Base-by-base conservation (phyloP, 2,888 invertebrate species). In the Tromatobia lineatoria region DNA sequence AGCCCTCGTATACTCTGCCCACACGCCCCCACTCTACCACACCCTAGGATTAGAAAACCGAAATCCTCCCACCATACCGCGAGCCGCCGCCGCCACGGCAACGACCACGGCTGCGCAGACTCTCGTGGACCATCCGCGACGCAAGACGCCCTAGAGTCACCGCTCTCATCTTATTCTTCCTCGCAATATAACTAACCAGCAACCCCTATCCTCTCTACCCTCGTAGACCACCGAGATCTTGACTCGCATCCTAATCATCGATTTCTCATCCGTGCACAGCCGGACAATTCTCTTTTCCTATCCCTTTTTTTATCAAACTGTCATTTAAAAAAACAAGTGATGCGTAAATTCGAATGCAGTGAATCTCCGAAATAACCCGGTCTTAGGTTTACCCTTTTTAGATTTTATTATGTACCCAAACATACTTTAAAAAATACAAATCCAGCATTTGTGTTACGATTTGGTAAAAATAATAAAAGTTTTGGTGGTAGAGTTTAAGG, bases 31-130 rank as follows among this genome's bases (percentile, higher is more conserved):
- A 84, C 87, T 87, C 80, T 88, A 91, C 91, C 91, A 91, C 92
- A 92, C 91, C 93, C 91, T 88, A 87, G 91, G 91, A 91, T 92
- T 91, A 91, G 83, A 85, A 91, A 93, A 91, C 90, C 89, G 85
- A 91, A 92, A 91, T 90, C 88, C 90, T 87, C 85, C 89, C 86
- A 89, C 88, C 84, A 77, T 76, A 74, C 79, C 64, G 45, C 54
- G 50, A 70, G 76, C 73, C 52, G 64, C 57, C 57, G 57, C 13
- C 57, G 25, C 59, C 80, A 83, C 85, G 80, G 80, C 80, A 69
- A 69, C 71, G 71, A 69, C 61, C 29, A 52, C 80, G 83, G 80
- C 81, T 86, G 85, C 85, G 87, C 87, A 85, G 80, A 73, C 74
- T 85, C 81, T 70, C 74, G 75, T 73, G 80, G 85, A 76, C 82